Evolutionary conservation across 2,113 vertebrate species (phyloP), one percentile per base, ranked within the genome.

Genomic region (Leptosomus discolor): DNA sequence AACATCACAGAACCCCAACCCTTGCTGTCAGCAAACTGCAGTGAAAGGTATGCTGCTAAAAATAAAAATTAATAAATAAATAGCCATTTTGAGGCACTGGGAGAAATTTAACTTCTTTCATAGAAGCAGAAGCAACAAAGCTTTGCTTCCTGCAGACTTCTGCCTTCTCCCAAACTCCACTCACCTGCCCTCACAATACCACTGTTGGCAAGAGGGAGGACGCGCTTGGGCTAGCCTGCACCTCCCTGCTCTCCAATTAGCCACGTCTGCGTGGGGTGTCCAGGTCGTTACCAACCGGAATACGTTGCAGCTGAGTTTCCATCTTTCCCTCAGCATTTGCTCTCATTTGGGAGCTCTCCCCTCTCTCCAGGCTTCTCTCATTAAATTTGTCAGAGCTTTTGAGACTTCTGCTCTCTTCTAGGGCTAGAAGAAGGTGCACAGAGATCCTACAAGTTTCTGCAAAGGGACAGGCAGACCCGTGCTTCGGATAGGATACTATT

Each of bases 1-100:
- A 96, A 97, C 68, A 93, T 95, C 95, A 95, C 88, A 96, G 94
- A 97, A 97, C 14, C 6, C 29, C 0, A 1, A 88, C 64, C 41
- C 48, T 29, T 76, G 8, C 22, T 53, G 85, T 67, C 41, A 15
- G 8, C 65, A 86, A 93, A 91, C 45, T 23, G 14, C 69, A 58
- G 26, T 46, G 41, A 71, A 88, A 85, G 5, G 6, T 13, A 53
- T 8, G n/a, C 48, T 84, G 39, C 60, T 68, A 64, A 81, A 95
- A 92, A 71, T 12, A 37, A 45, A 36, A 60, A 51, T 19, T 60
- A 71, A 75, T 39, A 85, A 85, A 53, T 29, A 89, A 86, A 65
- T 34, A 70, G 5, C 43, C n/a, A 53, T 76, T 90, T 94, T 34
- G 24, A 88, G 5, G 22, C 46, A 39, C 20, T 36, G 7, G 3